Conservation (phyloP, 2,888 invertebrate genomes). For the Bursaphelenchus okinawaensis region DNA sequence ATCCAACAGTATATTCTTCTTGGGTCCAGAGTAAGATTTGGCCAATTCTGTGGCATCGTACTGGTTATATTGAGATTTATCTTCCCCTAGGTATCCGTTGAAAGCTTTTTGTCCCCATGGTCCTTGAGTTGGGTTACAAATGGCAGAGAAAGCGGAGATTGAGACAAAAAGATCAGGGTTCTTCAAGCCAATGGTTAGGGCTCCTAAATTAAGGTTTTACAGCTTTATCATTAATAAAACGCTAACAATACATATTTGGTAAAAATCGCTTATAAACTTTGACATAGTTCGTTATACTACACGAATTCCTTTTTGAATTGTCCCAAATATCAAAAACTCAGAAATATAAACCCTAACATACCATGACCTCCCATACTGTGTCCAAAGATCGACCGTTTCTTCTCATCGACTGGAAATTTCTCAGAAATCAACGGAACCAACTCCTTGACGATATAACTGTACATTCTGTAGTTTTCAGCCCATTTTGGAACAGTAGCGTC, state of each 20-base stretch:
- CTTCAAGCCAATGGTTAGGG: slow-evolving; percentile 72
- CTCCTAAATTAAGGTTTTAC: slow-evolving; percentile 25
- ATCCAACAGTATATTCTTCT: slow-evolving; percentile 78
- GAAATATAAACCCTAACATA: slow-evolving; percentile 62
- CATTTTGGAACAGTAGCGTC: slow-evolving; percentile 86
- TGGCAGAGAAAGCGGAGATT: slow-evolving; percentile 91
- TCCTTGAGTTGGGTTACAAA: slow-evolving; percentile 77
- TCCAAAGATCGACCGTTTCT: slow-evolving; percentile 42
- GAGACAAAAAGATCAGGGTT: slow-evolving; percentile 76
- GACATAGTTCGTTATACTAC: no score
- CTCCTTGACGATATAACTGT: slow-evolving; percentile 73
- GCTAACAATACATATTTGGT: not conserved
- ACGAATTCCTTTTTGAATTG: no score
- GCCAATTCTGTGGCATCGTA: slow-evolving; percentile 85
- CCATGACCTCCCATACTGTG: slow-evolving; percentile 94
- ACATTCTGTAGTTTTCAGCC: slow-evolving; percentile 89
- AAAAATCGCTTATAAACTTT: not conserved
- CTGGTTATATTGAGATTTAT: slow-evolving; percentile 62
- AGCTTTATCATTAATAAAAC: not conserved
- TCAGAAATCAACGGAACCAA: slow-evolving; percentile 44
- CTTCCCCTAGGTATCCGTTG: slow-evolving; percentile 59
- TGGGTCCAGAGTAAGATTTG: slow-evolving; percentile 75
- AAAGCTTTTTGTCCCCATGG: slow-evolving; percentile 70
- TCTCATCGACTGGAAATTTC: slow-evolving; percentile 67
- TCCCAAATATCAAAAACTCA: slow-evolving; percentile 9